Conservation (phyloP, 2,113 vertebrate genomes). For the Apaloderma vittatum region DNA sequence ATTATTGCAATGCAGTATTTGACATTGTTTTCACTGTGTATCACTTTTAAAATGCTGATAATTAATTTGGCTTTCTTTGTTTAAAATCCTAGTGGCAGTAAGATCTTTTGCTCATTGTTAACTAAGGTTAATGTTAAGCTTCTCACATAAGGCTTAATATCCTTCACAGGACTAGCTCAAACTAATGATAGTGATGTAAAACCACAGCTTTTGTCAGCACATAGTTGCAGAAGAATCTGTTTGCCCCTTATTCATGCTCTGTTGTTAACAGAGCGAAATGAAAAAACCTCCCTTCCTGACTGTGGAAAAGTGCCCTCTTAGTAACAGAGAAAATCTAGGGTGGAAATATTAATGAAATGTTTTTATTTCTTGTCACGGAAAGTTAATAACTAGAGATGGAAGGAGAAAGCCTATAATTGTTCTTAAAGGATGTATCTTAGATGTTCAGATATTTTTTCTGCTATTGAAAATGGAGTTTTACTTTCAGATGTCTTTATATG, state of each 20-base stretch:
- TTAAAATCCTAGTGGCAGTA: background rate
- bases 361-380: background rate
- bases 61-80: background rate
- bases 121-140: background rate
- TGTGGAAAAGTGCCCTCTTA: background rate
- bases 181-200: background rate
- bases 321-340: background rate
- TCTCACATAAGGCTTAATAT: background rate
- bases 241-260: background rate
- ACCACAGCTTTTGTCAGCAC: background rate
- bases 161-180: background rate
- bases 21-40: background rate
- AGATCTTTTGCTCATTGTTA: background rate
- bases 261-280: background rate
- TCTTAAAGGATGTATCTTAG: slow-evolving; percentile 24
- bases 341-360: background rate
- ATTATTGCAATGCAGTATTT: background rate
- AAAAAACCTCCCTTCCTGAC: background rate
- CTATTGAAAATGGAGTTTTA: slow-evolving; percentile 25
- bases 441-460: slow-evolving; percentile 28
- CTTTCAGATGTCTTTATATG: slow-evolving; percentile 42
- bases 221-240: background rate
- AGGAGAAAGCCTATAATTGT: background rate
- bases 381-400: slow-evolving; percentile 30
- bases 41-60: background rate